Percentiles rank a stretch among this genome's conserved stretches.
Conservation (phyloP, 2,888 invertebrate genomes). For the Unio pictorum region DNA sequence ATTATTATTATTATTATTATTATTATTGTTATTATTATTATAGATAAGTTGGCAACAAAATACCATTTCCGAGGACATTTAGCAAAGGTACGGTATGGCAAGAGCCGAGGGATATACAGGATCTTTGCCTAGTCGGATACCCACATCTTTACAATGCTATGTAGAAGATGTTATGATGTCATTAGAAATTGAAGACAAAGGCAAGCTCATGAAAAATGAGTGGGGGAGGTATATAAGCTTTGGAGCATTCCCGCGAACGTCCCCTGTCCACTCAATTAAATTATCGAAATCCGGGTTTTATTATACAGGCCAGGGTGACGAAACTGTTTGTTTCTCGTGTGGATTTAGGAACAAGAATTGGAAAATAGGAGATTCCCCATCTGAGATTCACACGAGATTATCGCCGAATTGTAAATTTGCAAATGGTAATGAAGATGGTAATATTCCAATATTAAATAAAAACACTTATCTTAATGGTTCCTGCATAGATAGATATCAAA, state of each 20-base stretch:
- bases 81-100: no score
- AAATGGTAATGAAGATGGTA: neutral
- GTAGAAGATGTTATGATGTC: no score
- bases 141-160: no score
- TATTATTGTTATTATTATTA: no score
- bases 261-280: slow-evolving; percentile 2
- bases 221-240: slow-evolving; percentile 6
- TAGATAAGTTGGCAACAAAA: no score
- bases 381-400: slow-evolving; percentile 5
- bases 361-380: slow-evolving; percentile 1
- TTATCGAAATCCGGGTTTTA: slow-evolving; percentile 12
- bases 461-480: no score
- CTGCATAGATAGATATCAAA: no score
- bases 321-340: slow-evolving; percentile 9
- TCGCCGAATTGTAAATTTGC: slow-evolving; percentile 8
- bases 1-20: no score
- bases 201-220: slow-evolving; percentile 6
- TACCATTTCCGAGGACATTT: no score
- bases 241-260: slow-evolving; percentile 2
- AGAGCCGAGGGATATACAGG: no score
- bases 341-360: slow-evolving; percentile 5
- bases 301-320: slow-evolving; percentile 5
- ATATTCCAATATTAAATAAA: slow-evolving; percentile 3
- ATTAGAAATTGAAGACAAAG: neutral
- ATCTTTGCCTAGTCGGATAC: no score